Evolutionary conservation across 2,113 vertebrate species (phyloP).

Genomic region (Ploceus nigricollis): DNA sequence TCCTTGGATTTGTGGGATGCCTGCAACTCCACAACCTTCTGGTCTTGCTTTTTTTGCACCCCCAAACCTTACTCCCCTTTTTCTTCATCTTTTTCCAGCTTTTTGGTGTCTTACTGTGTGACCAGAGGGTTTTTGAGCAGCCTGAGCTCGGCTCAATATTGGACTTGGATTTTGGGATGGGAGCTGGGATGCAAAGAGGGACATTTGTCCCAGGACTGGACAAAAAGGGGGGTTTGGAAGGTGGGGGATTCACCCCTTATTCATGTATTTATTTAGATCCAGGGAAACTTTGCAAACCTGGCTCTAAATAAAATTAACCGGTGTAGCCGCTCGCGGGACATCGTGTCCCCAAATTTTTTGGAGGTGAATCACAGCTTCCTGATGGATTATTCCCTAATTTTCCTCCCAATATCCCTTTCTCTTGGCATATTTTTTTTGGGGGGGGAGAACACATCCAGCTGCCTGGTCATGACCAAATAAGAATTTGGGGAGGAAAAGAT

Average conservation of each 20-base stretch:
- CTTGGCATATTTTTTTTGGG: fast-evolving
- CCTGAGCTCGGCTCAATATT: fast-evolving
- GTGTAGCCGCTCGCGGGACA: fast-evolving
- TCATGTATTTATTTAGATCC: not conserved
- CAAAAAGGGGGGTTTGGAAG: fast-evolving
- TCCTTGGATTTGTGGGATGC: fast-evolving
- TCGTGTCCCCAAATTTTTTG: fast-evolving
- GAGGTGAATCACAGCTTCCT: not conserved
- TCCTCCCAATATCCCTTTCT: not conserved
- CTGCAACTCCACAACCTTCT: not conserved
- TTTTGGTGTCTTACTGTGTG: not conserved
- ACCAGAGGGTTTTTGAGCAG: not conserved
- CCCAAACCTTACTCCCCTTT: not conserved
- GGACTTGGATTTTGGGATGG: not conserved
- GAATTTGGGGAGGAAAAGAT: not conserved
- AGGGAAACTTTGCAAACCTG: not conserved
- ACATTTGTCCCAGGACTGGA: not conserved
- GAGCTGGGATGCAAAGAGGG: not conserved
- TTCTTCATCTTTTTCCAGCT: fast-evolving
- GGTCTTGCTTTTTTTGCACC: not conserved
- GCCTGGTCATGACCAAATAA: not conserved
- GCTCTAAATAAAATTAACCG: not conserved
- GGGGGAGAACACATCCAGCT: fast-evolving
- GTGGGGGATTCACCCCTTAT: not conserved
- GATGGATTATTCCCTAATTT: not conserved